phyloP scores from a whole-genome alignment of 2,113 vertebrate species.

The Siphamia tubifer region DNA sequence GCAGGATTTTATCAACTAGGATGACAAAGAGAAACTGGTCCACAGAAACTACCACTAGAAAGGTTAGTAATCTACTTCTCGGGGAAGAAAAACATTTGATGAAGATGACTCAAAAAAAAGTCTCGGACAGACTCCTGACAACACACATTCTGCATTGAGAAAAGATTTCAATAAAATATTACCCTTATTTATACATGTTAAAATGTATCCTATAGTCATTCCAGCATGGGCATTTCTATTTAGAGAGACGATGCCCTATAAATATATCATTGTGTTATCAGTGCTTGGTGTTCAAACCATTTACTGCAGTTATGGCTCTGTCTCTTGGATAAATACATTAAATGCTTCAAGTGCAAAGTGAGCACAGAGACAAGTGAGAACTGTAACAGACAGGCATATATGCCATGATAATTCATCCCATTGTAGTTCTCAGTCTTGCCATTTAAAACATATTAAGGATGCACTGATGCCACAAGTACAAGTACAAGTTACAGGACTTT shows the following conservation, averaged over 20 bases:
- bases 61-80: background rate
- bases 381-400: background rate
- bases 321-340: conserved; percentile 14
- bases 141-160: no score
- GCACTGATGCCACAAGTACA: no score
- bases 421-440: background rate
- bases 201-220: no score
- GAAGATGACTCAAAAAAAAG: background rate
- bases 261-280: no score
- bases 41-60: background rate
- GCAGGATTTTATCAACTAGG: background rate
- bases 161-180: no score
- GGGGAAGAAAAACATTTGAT: background rate
- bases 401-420: background rate
- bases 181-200: no score
- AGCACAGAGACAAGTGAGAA: background rate
- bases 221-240: no score
- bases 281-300: background rate
- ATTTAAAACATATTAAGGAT: background rate
- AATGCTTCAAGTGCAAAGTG: background rate
- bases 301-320: background rate
- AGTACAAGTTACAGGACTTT: no score
- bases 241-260: no score
- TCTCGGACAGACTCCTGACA: conserved; percentile 6
- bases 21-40: background rate